Evolutionary conservation across 1,140 invertebrate species (phyloP).

Genomic region (Lineus longissimus): DNA sequence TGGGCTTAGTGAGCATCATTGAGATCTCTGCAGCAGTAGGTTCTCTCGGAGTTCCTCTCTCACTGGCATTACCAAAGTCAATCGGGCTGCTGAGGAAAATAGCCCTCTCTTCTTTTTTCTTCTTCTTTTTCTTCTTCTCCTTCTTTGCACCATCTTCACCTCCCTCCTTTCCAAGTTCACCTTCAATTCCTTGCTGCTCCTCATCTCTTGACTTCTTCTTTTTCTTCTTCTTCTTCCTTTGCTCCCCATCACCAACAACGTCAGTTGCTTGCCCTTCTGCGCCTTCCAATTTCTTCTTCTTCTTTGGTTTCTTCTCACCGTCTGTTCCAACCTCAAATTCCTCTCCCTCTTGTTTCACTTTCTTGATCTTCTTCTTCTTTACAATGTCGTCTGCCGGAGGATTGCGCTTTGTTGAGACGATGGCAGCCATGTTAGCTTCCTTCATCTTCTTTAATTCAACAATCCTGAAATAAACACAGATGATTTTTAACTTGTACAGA

Average conservation of each 20-base stretch:
- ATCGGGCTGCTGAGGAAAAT: no score
- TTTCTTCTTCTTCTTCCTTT: background rate
- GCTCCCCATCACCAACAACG: slow-evolving; percentile 3
- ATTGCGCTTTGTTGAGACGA: slow-evolving; percentile 45
- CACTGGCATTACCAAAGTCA: no score
- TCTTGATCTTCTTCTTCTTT: slow-evolving; percentile 13
- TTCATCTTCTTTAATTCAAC: slow-evolving; percentile 29
- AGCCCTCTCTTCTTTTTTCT: no score
- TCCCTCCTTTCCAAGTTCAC: background rate
- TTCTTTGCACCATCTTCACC: background rate
- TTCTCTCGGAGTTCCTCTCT: no score
- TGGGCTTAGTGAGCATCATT: no score
- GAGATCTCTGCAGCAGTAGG: no score
- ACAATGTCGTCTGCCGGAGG: slow-evolving; percentile 32
- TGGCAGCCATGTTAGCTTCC: slow-evolving; percentile 42
- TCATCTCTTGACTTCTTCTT: background rate
- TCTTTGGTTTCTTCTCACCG: slow-evolving; percentile 5
- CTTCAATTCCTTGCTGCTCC: background rate
- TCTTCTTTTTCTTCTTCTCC: no score
- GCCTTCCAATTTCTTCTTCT: slow-evolving; percentile 12
- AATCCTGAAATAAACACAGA: slow-evolving; percentile 21
- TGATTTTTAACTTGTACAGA: no score
- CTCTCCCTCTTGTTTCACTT: slow-evolving; percentile 11
- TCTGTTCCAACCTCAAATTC: background rate
- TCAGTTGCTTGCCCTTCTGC: background rate